Conservation (phyloP, 53 echinoderm and acorn worm species). For the Zoroaster sp. region DNA sequence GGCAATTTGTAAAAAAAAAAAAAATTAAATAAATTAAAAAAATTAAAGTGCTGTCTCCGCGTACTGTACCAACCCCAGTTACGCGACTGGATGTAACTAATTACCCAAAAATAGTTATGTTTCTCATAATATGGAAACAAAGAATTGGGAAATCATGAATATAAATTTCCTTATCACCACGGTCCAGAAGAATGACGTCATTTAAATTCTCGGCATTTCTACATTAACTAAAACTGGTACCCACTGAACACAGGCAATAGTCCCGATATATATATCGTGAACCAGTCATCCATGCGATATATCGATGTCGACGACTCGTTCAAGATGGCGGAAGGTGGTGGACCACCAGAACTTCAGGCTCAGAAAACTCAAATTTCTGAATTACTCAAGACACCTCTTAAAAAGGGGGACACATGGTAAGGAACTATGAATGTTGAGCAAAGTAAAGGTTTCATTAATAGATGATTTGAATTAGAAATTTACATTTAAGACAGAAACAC, state of each 20-base stretch:
- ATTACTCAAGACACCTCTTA: conserved; percentile 67
- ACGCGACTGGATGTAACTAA: too few species aligned
- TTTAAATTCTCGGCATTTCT: conserved; percentile 62
- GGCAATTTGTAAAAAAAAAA: too few species aligned
- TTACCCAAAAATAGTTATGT: too few species aligned
- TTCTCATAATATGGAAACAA: too few species aligned
- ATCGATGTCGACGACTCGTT: background rate
- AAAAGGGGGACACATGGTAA: conserved; percentile 92
- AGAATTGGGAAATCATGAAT: background rate
- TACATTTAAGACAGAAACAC: background rate
- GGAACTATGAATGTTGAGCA: background rate
- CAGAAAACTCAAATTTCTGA: conserved; percentile 85
- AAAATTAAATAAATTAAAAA: too few species aligned
- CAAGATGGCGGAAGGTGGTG: conserved; percentile 97
- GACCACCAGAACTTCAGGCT: conserved; percentile 78
- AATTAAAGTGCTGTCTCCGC: too few species aligned
- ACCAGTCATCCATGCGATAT: background rate
- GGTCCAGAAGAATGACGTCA: conserved; percentile 56
- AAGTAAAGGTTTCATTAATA: background rate
- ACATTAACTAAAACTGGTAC: background rate
- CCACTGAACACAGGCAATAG: background rate
- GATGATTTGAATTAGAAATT: background rate
- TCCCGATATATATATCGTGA: background rate
- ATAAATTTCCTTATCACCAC: background rate
- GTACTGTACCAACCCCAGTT: too few species aligned